Conservation (phyloP, 2,797 vertebrate species). For the Parotocinclus haroldoi region DNA sequence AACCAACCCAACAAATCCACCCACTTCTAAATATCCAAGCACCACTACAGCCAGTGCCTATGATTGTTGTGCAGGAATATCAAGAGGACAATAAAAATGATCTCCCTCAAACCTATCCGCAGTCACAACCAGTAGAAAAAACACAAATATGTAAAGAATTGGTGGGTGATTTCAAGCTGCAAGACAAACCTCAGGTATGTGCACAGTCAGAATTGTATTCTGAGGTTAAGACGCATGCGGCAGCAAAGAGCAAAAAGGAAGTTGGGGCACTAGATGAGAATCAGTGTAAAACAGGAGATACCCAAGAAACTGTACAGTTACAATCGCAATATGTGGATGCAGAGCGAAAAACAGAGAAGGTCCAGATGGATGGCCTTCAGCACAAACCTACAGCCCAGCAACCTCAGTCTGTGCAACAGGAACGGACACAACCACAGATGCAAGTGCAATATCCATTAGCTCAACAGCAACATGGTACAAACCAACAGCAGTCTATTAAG, state of each 20-base stretch:
- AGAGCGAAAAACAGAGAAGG: slow-evolving; percentile 9
- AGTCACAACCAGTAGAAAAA: slow-evolving; percentile 44
- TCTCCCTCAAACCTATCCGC: slow-evolving; percentile 51
- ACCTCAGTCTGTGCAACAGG: slow-evolving; percentile 22
- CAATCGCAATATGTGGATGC: not conserved
- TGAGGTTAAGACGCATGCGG: slow-evolving; percentile 20
- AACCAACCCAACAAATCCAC: slow-evolving; percentile 5
- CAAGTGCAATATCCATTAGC: not conserved
- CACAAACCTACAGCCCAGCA: slow-evolving; percentile 16
- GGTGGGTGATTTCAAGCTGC: slow-evolving; percentile 12
- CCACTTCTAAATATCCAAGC: slow-evolving; percentile 17
- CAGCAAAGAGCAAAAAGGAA: slow-evolving; percentile 13
- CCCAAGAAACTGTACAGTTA: not conserved
- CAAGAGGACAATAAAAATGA: slow-evolving; percentile 51
- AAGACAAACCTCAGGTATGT: slow-evolving; percentile 10
- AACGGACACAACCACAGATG: slow-evolving; percentile 24
- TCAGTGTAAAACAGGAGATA: not conserved
- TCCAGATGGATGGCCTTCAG: slow-evolving; percentile 4
- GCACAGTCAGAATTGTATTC: slow-evolving; percentile 12
- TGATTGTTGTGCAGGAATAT: slow-evolving; percentile 67
- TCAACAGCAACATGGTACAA: slow-evolving; percentile 7
- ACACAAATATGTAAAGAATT: not conserved
- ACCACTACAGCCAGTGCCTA: slow-evolving; percentile 54
- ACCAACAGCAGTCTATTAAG: slow-evolving; percentile 53
- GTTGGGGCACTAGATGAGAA: slow-evolving; percentile 26